Conservation (phyloP, 2,888 invertebrate species). For the Cerastis rubricosa region DNA sequence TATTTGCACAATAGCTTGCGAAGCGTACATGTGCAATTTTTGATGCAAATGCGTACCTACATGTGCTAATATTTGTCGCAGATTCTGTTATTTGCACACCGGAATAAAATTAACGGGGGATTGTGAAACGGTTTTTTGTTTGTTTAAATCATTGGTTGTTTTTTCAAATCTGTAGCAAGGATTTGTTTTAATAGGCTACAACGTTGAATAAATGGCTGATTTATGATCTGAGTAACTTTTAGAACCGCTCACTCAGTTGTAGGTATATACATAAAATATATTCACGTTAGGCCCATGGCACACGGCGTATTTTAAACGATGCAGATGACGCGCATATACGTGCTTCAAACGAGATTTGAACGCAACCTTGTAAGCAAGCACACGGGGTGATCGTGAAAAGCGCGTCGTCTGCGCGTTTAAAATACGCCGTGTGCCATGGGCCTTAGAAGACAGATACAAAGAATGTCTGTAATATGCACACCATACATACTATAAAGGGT, state of each 20-base stretch:
- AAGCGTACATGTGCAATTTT: slow-evolving; percentile 8
- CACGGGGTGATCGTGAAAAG: no score
- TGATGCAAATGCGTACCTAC: slow-evolving; percentile 39
- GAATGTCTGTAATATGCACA: no score
- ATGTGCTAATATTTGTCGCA: slow-evolving; percentile 25
- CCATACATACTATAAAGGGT: no score
- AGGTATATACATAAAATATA: no score
- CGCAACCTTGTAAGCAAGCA: no score
- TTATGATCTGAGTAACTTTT: background rate
- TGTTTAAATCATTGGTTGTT: slow-evolving; percentile 14
- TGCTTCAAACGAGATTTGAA: no score
- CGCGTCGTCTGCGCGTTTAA: no score
- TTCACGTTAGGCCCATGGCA: no score
- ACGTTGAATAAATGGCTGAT: background rate
- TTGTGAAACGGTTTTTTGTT: slow-evolving; percentile 11
- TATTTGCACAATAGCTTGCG: slow-evolving; percentile 31
- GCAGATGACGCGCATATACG: no score
- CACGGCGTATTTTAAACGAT: no score
- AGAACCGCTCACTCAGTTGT: background rate
- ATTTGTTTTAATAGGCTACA: background rate
- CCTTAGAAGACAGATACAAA: no score
- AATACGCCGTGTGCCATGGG: no score
- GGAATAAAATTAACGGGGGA: slow-evolving; percentile 24
- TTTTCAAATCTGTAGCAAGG: background rate
- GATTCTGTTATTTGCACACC: slow-evolving; percentile 15